These are phyloP conservation scores for Tholera decimalis DNA, from an alignment of 2,888 invertebrate genomes.

Conservation along the genomic window DNA sequence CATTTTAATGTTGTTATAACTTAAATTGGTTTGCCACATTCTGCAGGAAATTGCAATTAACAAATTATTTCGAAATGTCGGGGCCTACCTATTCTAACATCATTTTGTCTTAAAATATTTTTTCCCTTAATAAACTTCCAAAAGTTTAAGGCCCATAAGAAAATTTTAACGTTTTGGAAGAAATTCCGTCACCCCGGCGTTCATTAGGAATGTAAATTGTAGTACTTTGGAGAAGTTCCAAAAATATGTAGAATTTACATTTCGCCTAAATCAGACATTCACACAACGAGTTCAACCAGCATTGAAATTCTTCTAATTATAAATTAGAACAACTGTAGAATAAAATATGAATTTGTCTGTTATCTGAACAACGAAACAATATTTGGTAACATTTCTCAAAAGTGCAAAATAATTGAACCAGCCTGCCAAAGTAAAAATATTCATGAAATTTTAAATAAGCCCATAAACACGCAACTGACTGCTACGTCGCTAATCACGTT, in stretches of 20 bases:
- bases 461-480: slow-evolving; percentile 55
- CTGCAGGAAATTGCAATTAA: neutral
- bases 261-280: slow-evolving; percentile 23
- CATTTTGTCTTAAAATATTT: slow-evolving; percentile 1
- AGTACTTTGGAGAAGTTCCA: slow-evolving; percentile 42
- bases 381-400: slow-evolving; percentile 23
- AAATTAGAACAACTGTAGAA: neutral
- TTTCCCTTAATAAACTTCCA: neutral
- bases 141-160: neutral
- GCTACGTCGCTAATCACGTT: slow-evolving; percentile 44
- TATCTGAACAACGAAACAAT: slow-evolving; percentile 9
- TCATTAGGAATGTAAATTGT: slow-evolving; percentile 47
- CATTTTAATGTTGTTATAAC: no score
- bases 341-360: neutral
- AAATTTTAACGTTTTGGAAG: slow-evolving; percentile 23
- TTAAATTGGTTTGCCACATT: neutral
- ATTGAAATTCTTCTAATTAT: neutral
- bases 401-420: no score
- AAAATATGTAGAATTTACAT: slow-evolving; percentile 53
- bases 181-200: slow-evolving; percentile 28
- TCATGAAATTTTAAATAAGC: slow-evolving; percentile 32
- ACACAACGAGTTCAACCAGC: neutral
- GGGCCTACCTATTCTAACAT: neutral
- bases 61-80: neutral
- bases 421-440: slow-evolving; percentile 20